Evolutionary conservation across 2,888 invertebrate species (phyloP).

Genomic region (Ichneumon xanthorius): DNA sequence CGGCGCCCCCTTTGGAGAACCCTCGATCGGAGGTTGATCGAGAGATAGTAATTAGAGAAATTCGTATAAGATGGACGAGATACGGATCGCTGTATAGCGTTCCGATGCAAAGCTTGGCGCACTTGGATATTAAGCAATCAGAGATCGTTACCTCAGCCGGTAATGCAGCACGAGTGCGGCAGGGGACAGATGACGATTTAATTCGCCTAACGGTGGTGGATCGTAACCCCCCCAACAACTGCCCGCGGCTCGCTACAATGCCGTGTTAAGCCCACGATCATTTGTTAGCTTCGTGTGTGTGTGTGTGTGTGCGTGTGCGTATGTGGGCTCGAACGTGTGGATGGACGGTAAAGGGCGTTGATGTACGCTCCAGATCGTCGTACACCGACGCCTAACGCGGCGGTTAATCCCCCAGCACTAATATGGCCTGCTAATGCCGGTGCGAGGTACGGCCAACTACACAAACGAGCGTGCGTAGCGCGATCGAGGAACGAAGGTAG

Average conservation of each 20-base stretch:
- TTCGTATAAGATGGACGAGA: not conserved
- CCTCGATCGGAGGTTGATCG: not conserved
- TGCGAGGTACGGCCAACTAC: constrained; percentile 24
- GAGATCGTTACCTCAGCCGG: constrained; percentile 70
- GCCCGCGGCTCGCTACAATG: constrained; percentile 5
- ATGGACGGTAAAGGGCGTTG: constrained; percentile 27
- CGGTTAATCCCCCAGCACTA: constrained; percentile 58
- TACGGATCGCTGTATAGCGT: not conserved
- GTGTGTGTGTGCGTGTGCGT: not conserved
- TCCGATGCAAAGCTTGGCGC: not conserved
- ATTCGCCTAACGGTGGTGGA: constrained; percentile 72
- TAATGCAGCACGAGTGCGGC: constrained; percentile 19
- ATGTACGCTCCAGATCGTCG: constrained; percentile 55
- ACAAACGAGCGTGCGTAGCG: constrained; percentile 24
- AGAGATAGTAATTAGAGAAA: constrained; percentile 24
- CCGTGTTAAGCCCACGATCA: constrained; percentile 7
- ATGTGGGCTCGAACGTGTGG: not conserved
- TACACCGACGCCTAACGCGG: constrained; percentile 42
- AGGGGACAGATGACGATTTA: constrained; percentile 79
- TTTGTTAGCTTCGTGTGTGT: constrained; percentile 11
- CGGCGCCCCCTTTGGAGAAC: not conserved
- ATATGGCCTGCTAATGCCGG: constrained; percentile 44
- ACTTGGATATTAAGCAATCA: constrained; percentile 77
- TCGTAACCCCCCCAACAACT: constrained; percentile 12
- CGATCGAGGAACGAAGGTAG: constrained; percentile 61